These are phyloP conservation scores for Cyclina sinensis DNA, from an alignment of 1,140 invertebrate genomes.

Conservation along the genomic window DNA sequence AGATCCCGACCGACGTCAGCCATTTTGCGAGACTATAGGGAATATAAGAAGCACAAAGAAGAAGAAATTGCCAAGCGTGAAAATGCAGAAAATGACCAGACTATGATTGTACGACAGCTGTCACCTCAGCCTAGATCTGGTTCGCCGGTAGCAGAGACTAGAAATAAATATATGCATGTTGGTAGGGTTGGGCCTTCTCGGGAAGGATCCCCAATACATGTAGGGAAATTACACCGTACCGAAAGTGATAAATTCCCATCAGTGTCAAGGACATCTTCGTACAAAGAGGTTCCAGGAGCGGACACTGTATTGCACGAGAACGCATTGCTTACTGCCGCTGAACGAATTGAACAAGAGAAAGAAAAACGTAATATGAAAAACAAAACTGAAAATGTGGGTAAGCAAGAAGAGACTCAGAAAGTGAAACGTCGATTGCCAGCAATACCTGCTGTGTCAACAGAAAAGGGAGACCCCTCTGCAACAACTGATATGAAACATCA, in stretches of 20 bases:
- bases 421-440: conserved; percentile 4
- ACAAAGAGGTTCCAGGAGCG: conserved; percentile 25
- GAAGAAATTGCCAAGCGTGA: conserved; percentile 24
- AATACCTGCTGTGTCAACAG: background rate
- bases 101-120: conserved; percentile 49
- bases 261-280: conserved; percentile 54
- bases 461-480: background rate
- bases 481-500: background rate
- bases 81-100: background rate
- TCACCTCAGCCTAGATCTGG: conserved; percentile 46
- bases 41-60: conserved; percentile 40
- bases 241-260: conserved; percentile 63
- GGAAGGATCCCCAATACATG: background rate
- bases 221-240: conserved; percentile 7
- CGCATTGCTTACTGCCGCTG: conserved; percentile 47
- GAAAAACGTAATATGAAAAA: background rate
- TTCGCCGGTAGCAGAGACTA: conserved; percentile 20
- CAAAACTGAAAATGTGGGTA: background rate
- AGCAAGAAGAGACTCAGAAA: background rate
- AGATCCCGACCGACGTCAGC: conserved; percentile 56
- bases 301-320: conserved; percentile 14
- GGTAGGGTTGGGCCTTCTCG: background rate
- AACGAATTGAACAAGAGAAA: conserved; percentile 52
- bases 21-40: conserved; percentile 48
- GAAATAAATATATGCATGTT: conserved; percentile 38